Evolutionary conservation across 1,140 invertebrate genomes (phyloP).

Genomic region (Musca vetustissima): DNA sequence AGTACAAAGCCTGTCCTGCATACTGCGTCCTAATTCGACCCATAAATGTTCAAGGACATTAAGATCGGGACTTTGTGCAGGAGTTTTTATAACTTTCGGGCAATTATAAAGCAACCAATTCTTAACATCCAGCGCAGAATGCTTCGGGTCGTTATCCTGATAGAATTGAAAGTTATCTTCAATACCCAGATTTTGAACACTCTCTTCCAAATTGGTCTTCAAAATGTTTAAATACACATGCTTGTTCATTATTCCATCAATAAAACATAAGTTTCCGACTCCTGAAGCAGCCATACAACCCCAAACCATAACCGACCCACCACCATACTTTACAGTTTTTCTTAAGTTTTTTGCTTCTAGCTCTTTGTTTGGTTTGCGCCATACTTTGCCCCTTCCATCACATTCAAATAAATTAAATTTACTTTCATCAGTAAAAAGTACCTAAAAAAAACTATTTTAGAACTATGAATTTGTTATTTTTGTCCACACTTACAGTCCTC

Average conservation of each 20-base stretch:
- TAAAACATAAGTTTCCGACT: background rate
- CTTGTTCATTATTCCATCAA: conserved; percentile 7
- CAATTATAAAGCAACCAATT: conserved; percentile 15
- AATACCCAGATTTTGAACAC: background rate
- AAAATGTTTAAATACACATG: conserved; percentile 17
- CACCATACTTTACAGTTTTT: too few species aligned
- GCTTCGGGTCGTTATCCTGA: conserved; percentile 13
- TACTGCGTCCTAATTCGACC: background rate
- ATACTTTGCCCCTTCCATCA: too few species aligned
- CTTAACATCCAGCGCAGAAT: background rate
- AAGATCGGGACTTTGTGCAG: conserved; percentile 12
- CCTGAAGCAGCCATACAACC: background rate
- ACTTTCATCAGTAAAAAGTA: too few species aligned
- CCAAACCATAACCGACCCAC: too few species aligned
- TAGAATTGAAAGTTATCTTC: background rate
- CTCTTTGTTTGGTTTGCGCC: too few species aligned
- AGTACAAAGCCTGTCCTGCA: background rate
- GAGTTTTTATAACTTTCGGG: conserved; percentile 10
- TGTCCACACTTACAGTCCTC: too few species aligned
- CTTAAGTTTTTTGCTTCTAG: too few species aligned
- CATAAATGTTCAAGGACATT: conserved; percentile 17
- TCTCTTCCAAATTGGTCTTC: background rate
- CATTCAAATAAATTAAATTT: too few species aligned
- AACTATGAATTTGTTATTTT: too few species aligned
- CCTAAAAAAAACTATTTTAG: too few species aligned